Base-by-base conservation (phyloP, 1,140 invertebrate species). In the Drosophila eugracilis region DNA sequence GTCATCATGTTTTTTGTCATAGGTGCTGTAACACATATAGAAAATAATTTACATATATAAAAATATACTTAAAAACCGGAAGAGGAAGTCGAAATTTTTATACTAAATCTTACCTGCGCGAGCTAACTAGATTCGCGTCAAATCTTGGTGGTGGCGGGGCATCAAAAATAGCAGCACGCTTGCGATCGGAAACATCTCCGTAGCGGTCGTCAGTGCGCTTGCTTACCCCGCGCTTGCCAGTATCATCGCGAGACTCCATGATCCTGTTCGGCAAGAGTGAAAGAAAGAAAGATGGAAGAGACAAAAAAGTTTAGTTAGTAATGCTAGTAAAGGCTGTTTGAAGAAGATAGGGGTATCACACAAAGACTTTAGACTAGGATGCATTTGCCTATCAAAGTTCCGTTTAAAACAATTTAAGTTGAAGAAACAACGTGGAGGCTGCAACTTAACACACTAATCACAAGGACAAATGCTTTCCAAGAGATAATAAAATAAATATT, bases 141-240 rank as follows among this genome's bases (percentile, higher is more conserved):
- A 92, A 92, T 30, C 91, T 71, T 15, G 91, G 91, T 14, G 91
- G 91, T 14, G 91, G 90, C 36, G 92, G 91, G n/a, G 90, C 91
- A 60, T 92, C 92, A 75, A 92, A 93, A 10, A 92, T 91, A 14
- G 91, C 73, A 3, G 90, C 41, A 6, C 92, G 90, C 63, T 93
- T 93, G 15, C 92, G 90, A 48, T 93, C 92, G 4, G 91, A 24
- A 1, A 89, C 67, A 42, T 92, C 92, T 4, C 75, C 59, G 41
- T 91, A 91, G 30, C 91, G 90, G 78, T 91, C 90, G 58, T 88
- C 77, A 9, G 85, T 41, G 36, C 92, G 85, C 65, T 93, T 93
- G 36, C 74, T 83, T 28, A 83, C 74, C 7, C 90, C 78, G 52
- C 92, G 86, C 55, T 92, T 91, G 37, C 92, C 90, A 62, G 92